Evolutionary conservation across 2,113 vertebrate species (phyloP), one percentile per base, ranked within the genome.

Genomic region (Hippolais icterina): DNA sequence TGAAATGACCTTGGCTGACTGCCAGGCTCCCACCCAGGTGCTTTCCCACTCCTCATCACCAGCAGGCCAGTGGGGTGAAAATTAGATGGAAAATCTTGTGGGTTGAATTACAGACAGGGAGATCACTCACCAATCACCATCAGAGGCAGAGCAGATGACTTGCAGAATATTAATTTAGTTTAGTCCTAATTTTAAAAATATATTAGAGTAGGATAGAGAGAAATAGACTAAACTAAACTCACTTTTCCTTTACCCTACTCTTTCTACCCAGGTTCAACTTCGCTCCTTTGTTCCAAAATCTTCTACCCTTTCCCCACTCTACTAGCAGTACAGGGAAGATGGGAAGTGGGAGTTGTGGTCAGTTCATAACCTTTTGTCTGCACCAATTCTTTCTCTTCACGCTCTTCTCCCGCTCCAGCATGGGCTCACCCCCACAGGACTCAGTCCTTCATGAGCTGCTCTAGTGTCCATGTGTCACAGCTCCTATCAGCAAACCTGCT

Each of bases 401-500:
- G 9, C 6, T n/a, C 33, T 60, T 53, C 13, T 28, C 7, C 33
- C 46, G 24, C n/a, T 75, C 78, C n/a, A 65, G 11, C 42, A 25
- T 5, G 19, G 7, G 12, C 28, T 52, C 46, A 16, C 24, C 53
- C 19, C 52, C 33, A n/a, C 46, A 53, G 28, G 28, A 60, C 22
- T 44, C 6, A 35, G 52, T 13, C 71, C 42, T 57, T 50, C 42
- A 50, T 0, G 1, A 50, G 3, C 33, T 74, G 46, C 27, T 79
- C 16, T 6, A 21, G 21, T 1, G 1, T 35, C n/a, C 27, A 18
- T 10, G 10, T 28, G 6, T 2, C 29, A 46, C 12, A 64, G 18
- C 23, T 80, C 15, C 24, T 41, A 8, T 53, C 39, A 84, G 49
- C 80, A 63, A 77, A 64, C 15, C 22, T 78, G 15, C 23, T 78